Percentiles rank a stretch among this genome's conserved stretches.
phyloP scores from a whole-genome alignment of 2,797 vertebrate genomes.

The Hyperoplus immaculatus region DNA sequence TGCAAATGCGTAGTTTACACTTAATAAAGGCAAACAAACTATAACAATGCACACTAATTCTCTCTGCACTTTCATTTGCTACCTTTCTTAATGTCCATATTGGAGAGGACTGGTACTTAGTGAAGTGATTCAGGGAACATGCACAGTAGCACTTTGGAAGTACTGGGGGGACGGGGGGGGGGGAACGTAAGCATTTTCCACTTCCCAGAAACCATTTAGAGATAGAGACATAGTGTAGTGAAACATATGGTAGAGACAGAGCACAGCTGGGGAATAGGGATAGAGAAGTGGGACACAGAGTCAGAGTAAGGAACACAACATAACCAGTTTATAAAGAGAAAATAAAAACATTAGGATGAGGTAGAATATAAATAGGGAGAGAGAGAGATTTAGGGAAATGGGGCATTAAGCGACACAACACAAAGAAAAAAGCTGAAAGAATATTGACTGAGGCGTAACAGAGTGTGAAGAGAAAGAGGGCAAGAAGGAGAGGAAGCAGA shows the following conservation, averaged over 20 bases:
- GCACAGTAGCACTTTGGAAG: not conserved
- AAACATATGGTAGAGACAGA: slow-evolving; percentile 10
- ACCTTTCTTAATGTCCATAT: not conserved
- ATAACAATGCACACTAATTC: not conserved
- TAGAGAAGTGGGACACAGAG: slow-evolving; percentile 34
- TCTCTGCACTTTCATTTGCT: not conserved
- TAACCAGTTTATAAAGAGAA: slow-evolving; percentile 27
- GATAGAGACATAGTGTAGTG: not conserved
- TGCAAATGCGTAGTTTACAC: not conserved
- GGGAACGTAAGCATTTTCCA: not conserved
- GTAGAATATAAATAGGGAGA: not conserved
- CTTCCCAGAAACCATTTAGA: not conserved
- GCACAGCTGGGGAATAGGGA: slow-evolving; percentile 33
- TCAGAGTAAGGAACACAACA: slow-evolving; percentile 26
- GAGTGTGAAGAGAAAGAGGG: slow-evolving; percentile 6
- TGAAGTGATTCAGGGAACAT: not conserved
- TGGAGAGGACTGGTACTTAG: not conserved
- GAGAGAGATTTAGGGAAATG: not conserved
- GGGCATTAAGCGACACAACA: not conserved
- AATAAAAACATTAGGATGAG: not conserved
- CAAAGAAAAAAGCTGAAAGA: not conserved
- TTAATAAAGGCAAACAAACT: not conserved
- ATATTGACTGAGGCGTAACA: not conserved
- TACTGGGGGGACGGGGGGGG: not conserved
- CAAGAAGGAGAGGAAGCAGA: not conserved